Conservation (phyloP, 2,888 invertebrate genomes). For the Andricus quercusramuli region DNA sequence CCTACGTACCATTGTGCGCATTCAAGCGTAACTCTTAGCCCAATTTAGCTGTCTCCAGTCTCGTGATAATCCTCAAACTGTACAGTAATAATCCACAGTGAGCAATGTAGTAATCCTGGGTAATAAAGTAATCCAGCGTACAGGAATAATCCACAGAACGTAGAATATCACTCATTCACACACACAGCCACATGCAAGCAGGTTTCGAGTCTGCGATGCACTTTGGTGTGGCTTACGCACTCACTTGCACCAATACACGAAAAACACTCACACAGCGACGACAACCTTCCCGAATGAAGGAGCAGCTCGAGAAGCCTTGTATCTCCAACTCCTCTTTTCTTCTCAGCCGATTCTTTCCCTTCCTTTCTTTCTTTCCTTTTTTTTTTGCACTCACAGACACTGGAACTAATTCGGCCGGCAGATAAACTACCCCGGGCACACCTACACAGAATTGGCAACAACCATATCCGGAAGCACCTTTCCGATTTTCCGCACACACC, state of each 20-base stretch:
- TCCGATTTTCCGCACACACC: slow-evolving; percentile 54
- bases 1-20: slow-evolving; percentile 26
- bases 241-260: slow-evolving; percentile 2
- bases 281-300: slow-evolving; percentile 5
- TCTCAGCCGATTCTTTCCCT: too few species aligned
- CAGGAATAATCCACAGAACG: slow-evolving; percentile 27
- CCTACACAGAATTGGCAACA: slow-evolving; percentile 13
- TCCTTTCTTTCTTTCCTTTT: background rate
- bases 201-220: slow-evolving; percentile 21
- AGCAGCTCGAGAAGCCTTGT: slow-evolving; percentile 13
- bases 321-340: too few species aligned
- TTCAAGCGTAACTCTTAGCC: background rate
- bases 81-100: slow-evolving; percentile 31
- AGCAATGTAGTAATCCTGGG: slow-evolving; percentile 24
- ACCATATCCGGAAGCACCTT: slow-evolving; percentile 43
- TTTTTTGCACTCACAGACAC: background rate
- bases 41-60: background rate
- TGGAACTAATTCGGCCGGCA: background rate
- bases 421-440: background rate
- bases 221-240: slow-evolving; percentile 8
- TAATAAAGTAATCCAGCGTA: slow-evolving; percentile 34
- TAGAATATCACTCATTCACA: slow-evolving; percentile 34
- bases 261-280: background rate
- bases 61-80: slow-evolving; percentile 2
- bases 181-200: background rate